Base-by-base conservation (phyloP, 2,113 vertebrate species). In the Herpetotheres cachinnans region DNA sequence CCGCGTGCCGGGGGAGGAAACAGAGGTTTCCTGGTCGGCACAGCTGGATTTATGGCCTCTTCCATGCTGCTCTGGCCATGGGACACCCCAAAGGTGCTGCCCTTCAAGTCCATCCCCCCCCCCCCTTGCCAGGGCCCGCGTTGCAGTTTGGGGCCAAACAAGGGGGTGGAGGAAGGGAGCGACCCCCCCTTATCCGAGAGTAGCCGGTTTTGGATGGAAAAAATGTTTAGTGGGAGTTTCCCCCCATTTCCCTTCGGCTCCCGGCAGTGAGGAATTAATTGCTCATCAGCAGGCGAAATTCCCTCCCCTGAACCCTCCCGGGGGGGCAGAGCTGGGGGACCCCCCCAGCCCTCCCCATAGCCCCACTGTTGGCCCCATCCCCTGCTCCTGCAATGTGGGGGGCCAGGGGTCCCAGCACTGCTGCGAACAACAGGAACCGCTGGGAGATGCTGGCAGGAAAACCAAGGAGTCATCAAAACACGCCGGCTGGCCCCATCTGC, bases 11-110 rank as follows among this genome's bases (percentile, higher is more conserved):
- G 27, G 7, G 89, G 50, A 93, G 95, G 96, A 96, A 97, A 82
- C 96, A 93, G 92, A 95, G 95, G 90, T 90, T 97, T 97, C 96
- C 96, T 96, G 96, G 54, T 49, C 12, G 13, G 36, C 80, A 88
- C 91, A 94, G 86, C 89, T 96, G 95, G 83, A 81, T 93, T 80
- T 63, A 49, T 21, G 7, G 76, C 27, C 13, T 27, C 15, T 91
- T 96, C 91, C 89, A 77, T 7, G 58, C 77, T 19, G 6, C 55
- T 78, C 26, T 44, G 2, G 83, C 83, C 16, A 0, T 0, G 8
- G 44, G 58, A 94, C 58, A 72, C 89, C 86, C 73, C 89, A 30
- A 47, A 62, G 13, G 27, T 59, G 52, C 17, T 36, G 52, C 25
- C 44, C 62, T 34, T 69, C 1, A 16, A 38, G 10, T 30, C 69